Conservation (phyloP, 2,113 vertebrate genomes). For the Lanius ludovicianus region DNA sequence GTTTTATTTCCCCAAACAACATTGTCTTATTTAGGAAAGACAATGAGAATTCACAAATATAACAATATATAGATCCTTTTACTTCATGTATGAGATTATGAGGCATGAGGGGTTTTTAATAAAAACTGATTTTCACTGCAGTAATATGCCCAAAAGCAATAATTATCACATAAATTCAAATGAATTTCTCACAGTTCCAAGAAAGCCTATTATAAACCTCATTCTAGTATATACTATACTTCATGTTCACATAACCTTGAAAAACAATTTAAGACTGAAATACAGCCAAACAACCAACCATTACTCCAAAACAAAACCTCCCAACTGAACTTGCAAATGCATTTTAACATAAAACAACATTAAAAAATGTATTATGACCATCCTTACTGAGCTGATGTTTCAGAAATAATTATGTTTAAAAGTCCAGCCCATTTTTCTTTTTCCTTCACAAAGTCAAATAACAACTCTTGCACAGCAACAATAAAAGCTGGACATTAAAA, state of each 20-base stretch:
- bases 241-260: neutral
- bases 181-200: neutral
- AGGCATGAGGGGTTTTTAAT: neutral
- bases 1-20: neutral
- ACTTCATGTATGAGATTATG: neutral
- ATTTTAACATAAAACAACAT: neutral
- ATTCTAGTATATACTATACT: neutral
- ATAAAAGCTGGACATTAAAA: neutral
- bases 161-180: neutral
- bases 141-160: neutral
- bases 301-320: neutral
- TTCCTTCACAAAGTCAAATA: neutral
- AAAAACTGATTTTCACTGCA: neutral
- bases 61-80: neutral
- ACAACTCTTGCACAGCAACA: neutral
- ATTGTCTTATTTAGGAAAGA: neutral
- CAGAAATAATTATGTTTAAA: neutral
- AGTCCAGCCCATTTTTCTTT: neutral
- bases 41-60: neutral
- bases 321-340: neutral
- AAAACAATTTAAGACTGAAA: conserved; percentile 10
- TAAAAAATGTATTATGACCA: neutral
- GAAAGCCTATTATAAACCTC: neutral
- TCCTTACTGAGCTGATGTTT: neutral
- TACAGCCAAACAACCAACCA: neutral